A percentile compares a stretch with the other conserved stretches of the same genome.
Evolutionary conservation across 2,113 vertebrate genomes (phyloP).

Genomic region (Oryzias woworae): DNA sequence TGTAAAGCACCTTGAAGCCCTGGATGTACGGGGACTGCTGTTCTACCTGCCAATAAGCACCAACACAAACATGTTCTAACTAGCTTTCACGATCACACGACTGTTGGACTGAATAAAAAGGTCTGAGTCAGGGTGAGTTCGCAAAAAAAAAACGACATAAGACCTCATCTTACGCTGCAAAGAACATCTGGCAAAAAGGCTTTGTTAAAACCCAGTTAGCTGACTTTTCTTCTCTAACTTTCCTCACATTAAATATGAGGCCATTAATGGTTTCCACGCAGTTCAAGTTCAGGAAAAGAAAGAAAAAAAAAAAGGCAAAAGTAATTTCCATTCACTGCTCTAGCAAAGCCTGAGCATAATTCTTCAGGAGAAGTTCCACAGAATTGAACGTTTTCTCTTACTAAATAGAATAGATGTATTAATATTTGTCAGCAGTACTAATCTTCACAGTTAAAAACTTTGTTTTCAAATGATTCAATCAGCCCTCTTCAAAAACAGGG

Average conservation of each 20-base stretch:
- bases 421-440: too few species aligned
- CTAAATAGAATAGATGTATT: too few species aligned
- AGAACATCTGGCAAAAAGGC: conserved; percentile 15
- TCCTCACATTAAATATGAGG: conserved; percentile 46
- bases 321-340: conserved; percentile 45
- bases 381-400: conserved; percentile 6
- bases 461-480: too few species aligned
- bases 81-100: neutral
- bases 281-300: conserved; percentile 33
- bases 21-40: conserved; percentile 91
- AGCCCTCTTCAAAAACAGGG: too few species aligned
- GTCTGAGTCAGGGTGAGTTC: neutral
- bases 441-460: too few species aligned
- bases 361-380: conserved; percentile 13
- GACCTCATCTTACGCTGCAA: neutral
- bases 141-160: conserved; percentile 4
- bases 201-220: conserved; percentile 32
- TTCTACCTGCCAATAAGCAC: conserved; percentile 80
- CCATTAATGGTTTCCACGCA: conserved; percentile 60
- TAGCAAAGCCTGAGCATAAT: conserved; percentile 28
- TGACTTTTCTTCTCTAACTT: conserved; percentile 22
- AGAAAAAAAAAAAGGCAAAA: conserved; percentile 33
- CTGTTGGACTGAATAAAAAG: neutral
- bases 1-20: conserved; percentile 90
- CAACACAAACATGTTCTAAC: neutral